Evolutionary conservation across 2,113 vertebrate species (phyloP).

Genomic region (Halichoerus grypus): DNA sequence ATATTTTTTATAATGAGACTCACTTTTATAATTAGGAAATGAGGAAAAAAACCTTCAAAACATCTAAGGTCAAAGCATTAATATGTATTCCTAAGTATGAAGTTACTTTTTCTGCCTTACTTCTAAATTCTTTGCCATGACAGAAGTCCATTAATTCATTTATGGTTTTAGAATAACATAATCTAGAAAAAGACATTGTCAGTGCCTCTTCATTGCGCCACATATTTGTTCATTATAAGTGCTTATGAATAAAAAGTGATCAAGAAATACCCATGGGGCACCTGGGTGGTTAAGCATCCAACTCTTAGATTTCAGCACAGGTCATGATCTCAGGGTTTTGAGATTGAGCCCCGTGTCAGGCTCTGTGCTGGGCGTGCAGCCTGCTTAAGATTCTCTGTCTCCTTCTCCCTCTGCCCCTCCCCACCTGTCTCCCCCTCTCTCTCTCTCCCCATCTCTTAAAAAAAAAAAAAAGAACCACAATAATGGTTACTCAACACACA

Average conservation of each 20-base stretch:
- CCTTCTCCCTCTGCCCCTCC: neutral
- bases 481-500: neutral
- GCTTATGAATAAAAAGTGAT: conserved; percentile 20
- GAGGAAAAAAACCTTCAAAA: neutral
- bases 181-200: neutral
- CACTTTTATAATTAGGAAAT: conserved; percentile 37
- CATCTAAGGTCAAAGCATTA: neutral
- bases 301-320: neutral
- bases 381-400: neutral
- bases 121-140: neutral
- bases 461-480: neutral
- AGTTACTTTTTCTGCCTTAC: conserved; percentile 15
- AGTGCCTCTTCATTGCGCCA: neutral
- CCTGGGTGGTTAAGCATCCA: neutral
- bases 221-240: neutral
- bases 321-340: neutral
- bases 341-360: neutral
- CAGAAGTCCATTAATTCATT: neutral
- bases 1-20: conserved; percentile 10
- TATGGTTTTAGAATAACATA: conserved; percentile 5
- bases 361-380: neutral
- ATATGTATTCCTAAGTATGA: neutral
- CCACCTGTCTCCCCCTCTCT: neutral
- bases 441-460: neutral
- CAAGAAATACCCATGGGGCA: neutral